Evolutionary conservation across 1,140 invertebrate genomes (phyloP), one percentile per base, ranked within the genome.

Genomic region (Trachymyrmex cornetzi): DNA sequence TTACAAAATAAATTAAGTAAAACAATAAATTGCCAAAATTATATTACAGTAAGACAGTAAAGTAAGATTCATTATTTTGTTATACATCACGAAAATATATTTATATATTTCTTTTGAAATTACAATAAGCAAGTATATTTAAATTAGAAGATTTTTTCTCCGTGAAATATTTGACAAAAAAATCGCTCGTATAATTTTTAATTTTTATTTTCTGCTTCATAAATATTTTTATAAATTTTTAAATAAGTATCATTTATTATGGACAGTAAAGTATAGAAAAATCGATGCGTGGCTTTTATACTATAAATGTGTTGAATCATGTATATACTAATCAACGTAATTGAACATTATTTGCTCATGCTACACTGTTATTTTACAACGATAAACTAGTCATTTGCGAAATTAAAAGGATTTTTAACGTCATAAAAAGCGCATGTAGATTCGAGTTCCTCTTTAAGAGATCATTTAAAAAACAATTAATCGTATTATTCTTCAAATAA

Each of bases 321-420:
- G 14, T 48, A 50, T 30, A 61, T 30, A 61, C 24, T 63, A 84
- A 84, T 84, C 30, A 84, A 57, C 24, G 69, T 84, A 75, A 84
- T 75, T 11, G 69, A 84, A 61, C 12, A 24, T 55, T 27, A 71
- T 71, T 63, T 19, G 71, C 22, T 48, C 24, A 12, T 44, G 34
- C 19, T 22, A 55, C 27, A 11, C n/a, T 19, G 16, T 82, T 16
- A 84, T 84, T 22, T 84, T 38, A 27, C 24, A 3, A 63, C 19
- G 38, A 74, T 50, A 63, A 74, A 74, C 19, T 9, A 6, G 14
- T 0, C 14, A 16, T 50, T 74, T 9, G 38, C 55, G n/a, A 75
- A 24, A 34, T 75, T 22, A 50, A 63, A 61, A 24, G 38, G 14
- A 61, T 61, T 16, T 72, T 22, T 74, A 74, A 74, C n/a, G 22